Evolutionary conservation across 2,797 vertebrate genomes (phyloP), one percentile per base, ranked within the genome.

Genomic region (Rhadinocentrus ornatus): DNA sequence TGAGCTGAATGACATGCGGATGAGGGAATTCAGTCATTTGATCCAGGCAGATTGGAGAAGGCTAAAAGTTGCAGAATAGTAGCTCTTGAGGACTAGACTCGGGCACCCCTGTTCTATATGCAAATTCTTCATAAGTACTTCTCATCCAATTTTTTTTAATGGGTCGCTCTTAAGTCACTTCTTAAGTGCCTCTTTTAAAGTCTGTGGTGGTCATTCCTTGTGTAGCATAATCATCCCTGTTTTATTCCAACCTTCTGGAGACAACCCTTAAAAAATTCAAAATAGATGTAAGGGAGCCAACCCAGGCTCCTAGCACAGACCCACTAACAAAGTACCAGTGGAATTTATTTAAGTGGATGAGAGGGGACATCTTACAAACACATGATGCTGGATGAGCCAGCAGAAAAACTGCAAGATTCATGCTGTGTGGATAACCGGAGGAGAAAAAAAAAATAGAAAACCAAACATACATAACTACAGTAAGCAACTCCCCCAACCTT

Each of bases 71-170:
- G 39, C 39, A 41, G 39, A 15, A 41, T 41, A 16, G 15, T 18
- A 41, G 39, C 39, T 41, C 11, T 1, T 41, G 15, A 16, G 5
- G 39, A 41, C 15, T 41, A 15, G 39, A 41, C 39, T 16, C 5
- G 15, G 13, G 39, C 15, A 41, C 15, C 15, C 4, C 16, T 41
- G 4, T 74, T 68, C 15, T 58, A 66, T 88, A 89, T 85, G 77
- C 68, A 68, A 86, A 88, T 82, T 80, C 65, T 65, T 58, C 62
- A 54, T n/a, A 79, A 85, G 79, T 82, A 89, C 71, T 27, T 60
- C 53, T 84, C 80, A 73, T 78, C 76, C 80, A 87, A 87, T 89
- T 82, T 88, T 84, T 84, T 87, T 82, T 72, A 85, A 89, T 78
- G 76, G 46, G 2, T 74, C 20, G 35, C 72, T 75, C 77, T 10